Base-by-base conservation (phyloP, 2,113 vertebrate species). In the Natator depressus region DNA sequence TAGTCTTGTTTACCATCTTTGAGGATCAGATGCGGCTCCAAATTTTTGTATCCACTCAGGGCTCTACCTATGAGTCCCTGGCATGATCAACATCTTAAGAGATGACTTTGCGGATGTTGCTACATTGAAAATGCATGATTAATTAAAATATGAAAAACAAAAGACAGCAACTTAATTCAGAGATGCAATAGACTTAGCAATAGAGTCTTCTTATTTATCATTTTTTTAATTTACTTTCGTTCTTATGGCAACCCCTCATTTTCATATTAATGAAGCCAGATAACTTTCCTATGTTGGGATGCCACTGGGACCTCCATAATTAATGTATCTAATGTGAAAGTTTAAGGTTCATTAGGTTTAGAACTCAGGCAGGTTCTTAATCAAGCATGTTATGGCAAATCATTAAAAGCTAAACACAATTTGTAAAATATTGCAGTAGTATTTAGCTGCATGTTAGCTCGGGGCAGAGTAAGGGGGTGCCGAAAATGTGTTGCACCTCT, bases 271-370 rank as follows among this genome's bases (percentile, higher is more conserved):
- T 96, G 93, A 82, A 90, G 92, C 91, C 88, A 87, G 95, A 65
- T 90, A 92, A 95, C 20, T 38, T 93, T 80, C 92, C 91, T 3
- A 42, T 50, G 91, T 79, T n/a, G 51, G 87, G 54, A 50, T 8
- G 87, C 97, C 96, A 75, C 84, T 59, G 95, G 95, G 97, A 96
- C 91, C 24, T 8, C 80, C 90, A 16, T 94, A 98, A 98, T 97
- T 95, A 97, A 98, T 97, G 95, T 72, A 92, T 93, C 94, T 97
- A 94, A 98, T 97, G 97, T 72, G 95, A 94, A 97, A 96, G 95
- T 96, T 97, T 95, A 97, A 92, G 97, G 97, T 97, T 97, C 97
- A 95, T 97, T 98, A 97, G 95, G 96, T 94, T 96, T 87, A 94
- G 97, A 97, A 97, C 96, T 96, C 76, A 69, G 89, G 87, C 95